Percentiles rank a stretch among this genome's conserved stretches.
Conservation (phyloP, 2,888 invertebrate species). For the Meiosimyza decipiens region DNA sequence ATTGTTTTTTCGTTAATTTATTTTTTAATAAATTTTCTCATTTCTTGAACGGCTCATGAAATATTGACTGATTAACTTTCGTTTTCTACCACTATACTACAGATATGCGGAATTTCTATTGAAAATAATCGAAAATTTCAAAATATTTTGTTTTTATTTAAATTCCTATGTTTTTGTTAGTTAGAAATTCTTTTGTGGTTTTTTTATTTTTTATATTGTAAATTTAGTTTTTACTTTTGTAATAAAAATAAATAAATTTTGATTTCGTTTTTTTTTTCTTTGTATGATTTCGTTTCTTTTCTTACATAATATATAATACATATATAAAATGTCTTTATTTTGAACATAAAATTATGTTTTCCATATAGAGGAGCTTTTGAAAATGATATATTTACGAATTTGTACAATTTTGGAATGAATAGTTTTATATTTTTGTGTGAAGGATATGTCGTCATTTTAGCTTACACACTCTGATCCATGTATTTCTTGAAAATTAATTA, state of each 20-base stretch:
- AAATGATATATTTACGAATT: too few relatives aligned
- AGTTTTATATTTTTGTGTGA: too few relatives aligned
- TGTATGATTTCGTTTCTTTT: neutral
- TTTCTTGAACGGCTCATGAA: too few relatives aligned
- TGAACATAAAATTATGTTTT: too few relatives aligned
- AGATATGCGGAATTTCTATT: neutral
- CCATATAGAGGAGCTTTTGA: too few relatives aligned
- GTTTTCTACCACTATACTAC: slow-evolving; percentile 1
- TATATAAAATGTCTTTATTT: too few relatives aligned
- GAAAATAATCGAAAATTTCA: neutral
- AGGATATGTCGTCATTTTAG: too few relatives aligned
- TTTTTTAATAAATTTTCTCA: too few relatives aligned
- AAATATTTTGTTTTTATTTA: neutral
- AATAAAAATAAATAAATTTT: slow-evolving; percentile 11
- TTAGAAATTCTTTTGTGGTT: neutral
- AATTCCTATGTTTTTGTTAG: neutral
- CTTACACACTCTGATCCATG: too few relatives aligned
- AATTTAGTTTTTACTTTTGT: neutral
- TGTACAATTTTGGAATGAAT: too few relatives aligned
- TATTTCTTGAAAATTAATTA: too few relatives aligned
- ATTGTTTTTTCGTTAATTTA: slow-evolving; percentile 12
- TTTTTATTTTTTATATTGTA: neutral
- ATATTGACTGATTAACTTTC: too few relatives aligned
- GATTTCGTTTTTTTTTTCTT: neutral
- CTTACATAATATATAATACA: neutral